Evolutionary conservation across 1,140 invertebrate species (phyloP).

Genomic region (Pararge aegeria): DNA sequence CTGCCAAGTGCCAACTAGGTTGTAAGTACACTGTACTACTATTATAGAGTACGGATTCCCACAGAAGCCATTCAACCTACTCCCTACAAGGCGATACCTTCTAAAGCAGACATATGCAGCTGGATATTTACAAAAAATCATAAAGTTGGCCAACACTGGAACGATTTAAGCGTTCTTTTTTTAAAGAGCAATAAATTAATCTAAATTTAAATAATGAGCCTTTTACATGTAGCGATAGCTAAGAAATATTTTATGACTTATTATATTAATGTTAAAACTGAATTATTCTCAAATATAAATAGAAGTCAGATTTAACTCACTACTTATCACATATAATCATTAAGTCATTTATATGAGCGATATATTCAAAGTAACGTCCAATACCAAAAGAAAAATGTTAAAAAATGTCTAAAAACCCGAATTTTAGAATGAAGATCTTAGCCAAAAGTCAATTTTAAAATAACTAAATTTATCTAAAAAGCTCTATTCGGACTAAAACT

Average conservation of each 20-base stretch:
- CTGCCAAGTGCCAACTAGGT: background rate
- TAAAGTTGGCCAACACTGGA: slow-evolving; percentile 1
- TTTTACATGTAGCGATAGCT: background rate
- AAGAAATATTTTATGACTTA: background rate
- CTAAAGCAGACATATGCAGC: background rate
- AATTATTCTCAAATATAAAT: background rate
- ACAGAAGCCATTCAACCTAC: slow-evolving; percentile 5
- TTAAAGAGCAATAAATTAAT: background rate
- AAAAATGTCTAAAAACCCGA: too few species aligned
- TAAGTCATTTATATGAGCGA: too few species aligned
- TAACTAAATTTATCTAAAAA: too few species aligned
- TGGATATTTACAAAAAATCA: background rate
- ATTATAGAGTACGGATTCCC: background rate
- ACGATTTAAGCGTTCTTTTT: slow-evolving; percentile 2
- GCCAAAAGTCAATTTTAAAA: too few species aligned
- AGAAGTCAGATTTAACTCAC: too few species aligned
- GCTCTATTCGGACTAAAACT: too few species aligned
- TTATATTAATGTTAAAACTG: background rate
- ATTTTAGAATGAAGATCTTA: too few species aligned
- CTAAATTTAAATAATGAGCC: background rate
- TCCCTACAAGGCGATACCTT: slow-evolving; percentile 1
- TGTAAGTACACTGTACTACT: background rate
- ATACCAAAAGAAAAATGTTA: too few species aligned
- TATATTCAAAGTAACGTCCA: too few species aligned
- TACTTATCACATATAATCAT: too few species aligned